phyloP scores from a whole-genome alignment of 2,888 invertebrate genomes.

The Strigamia crassipes region DNA sequence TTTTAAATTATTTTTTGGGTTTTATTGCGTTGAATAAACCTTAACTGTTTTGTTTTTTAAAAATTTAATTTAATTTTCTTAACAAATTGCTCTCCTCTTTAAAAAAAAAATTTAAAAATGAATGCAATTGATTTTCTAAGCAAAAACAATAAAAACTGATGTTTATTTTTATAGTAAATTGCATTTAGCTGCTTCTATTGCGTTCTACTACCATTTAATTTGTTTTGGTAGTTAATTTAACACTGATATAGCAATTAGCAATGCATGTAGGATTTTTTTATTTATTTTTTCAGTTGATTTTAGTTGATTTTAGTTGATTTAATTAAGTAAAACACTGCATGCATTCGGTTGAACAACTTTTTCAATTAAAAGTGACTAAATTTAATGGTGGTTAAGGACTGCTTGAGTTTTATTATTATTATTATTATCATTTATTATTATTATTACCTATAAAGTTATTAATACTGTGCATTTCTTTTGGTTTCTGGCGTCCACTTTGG shows the following conservation, averaged over 20 bases:
- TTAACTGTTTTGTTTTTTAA: neutral
- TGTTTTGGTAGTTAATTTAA: neutral
- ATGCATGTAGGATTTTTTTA: constrained; percentile 20
- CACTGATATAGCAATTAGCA: neutral
- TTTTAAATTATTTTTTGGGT: neutral
- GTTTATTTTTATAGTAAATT: neutral
- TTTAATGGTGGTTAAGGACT: constrained; percentile 18
- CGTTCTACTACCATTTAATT: constrained; percentile 10
- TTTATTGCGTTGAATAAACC: neutral
- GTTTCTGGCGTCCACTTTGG: constrained; percentile 46
- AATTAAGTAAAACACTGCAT: neutral
- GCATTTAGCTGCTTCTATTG: constrained; percentile 19
- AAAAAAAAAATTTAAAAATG: neutral
- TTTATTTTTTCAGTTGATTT: too few species aligned
- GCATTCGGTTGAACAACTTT: neutral
- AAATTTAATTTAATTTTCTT: too few species aligned
- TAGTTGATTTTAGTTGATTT: neutral
- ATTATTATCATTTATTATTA: neutral
- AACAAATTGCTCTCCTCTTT: neutral
- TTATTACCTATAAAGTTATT: neutral
- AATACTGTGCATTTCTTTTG: constrained; percentile 46
- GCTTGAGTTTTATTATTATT: neutral
- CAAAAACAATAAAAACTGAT: neutral
- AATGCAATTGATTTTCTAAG: constrained; percentile 12
- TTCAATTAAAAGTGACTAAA: neutral